These are phyloP conservation scores for Sarcoramphus papa DNA, from an alignment of 2,797 vertebrate species.

Conservation along the genomic window DNA sequence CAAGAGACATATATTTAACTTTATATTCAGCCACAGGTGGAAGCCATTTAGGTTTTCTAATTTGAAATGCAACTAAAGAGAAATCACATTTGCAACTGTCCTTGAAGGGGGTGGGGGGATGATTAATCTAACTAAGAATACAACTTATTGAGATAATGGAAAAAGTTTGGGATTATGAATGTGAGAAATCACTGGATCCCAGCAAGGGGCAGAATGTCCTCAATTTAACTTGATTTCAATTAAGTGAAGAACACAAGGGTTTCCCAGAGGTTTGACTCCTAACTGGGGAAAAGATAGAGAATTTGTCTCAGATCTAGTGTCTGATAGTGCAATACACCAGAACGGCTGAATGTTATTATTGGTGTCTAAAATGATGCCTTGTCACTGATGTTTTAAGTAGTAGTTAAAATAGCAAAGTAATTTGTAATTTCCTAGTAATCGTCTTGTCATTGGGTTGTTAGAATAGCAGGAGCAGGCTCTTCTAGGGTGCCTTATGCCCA, in stretches of 20 bases:
- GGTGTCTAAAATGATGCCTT: not conserved
- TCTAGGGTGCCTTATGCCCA: not conserved
- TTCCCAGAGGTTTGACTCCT: not conserved
- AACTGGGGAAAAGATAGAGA: not conserved
- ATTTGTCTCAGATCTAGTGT: not conserved
- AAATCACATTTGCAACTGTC: not conserved
- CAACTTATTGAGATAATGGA: not conserved
- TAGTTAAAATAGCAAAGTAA: not conserved
- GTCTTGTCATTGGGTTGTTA: not conserved
- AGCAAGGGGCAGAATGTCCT: not conserved
- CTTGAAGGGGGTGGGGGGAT: not conserved
- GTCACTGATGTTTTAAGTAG: not conserved
- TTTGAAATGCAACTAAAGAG: constrained; percentile 22
- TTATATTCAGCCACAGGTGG: not conserved
- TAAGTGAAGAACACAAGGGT: not conserved
- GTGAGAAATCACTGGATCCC: not conserved
- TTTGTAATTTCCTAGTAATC: not conserved
- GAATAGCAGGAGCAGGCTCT: not conserved
- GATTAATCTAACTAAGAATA: not conserved
- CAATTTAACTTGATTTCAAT: not conserved
- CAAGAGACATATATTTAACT: not conserved
- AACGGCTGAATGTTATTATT: not conserved
- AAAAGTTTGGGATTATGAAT: not conserved
- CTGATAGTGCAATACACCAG: not conserved
- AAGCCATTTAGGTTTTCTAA: not conserved